These are phyloP conservation scores for Plumapathes pennacea DNA, from an alignment of 92 coral and sea anemone genomes.

Conservation along the genomic window DNA sequence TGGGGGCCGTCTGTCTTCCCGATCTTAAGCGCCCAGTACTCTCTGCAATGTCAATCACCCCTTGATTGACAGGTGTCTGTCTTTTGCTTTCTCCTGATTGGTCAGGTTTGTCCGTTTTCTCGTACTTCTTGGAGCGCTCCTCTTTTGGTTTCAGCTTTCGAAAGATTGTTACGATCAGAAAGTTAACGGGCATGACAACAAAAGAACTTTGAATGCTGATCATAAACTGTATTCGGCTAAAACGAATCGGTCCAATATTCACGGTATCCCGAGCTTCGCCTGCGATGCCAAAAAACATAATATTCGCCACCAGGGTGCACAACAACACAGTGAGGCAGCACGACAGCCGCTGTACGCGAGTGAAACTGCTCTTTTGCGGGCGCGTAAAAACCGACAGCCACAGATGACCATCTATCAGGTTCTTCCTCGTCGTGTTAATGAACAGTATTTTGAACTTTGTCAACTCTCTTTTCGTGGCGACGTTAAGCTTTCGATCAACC, in stretches of 20 bases:
- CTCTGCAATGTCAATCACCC: background rate
- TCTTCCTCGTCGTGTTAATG: constrained; percentile 70
- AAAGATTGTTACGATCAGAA: constrained; percentile 63
- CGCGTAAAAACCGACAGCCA: constrained; percentile 82
- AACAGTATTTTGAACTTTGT: constrained; percentile 71
- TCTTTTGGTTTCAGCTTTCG: constrained; percentile 68
- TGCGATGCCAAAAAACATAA: constrained; percentile 70
- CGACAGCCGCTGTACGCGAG: constrained; percentile 84
- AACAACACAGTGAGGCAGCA: constrained; percentile 77
- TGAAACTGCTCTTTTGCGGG: constrained; percentile 78
- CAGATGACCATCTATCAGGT: constrained; percentile 79
- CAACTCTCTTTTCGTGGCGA: constrained; percentile 66
- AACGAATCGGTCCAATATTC: constrained; percentile 68
- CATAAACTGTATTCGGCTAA: constrained; percentile 67
- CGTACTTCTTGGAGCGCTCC: too few relatives aligned
- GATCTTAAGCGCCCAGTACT: background rate
- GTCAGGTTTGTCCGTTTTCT: background rate
- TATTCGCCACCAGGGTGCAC: constrained; percentile 83
- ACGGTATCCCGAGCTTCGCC: constrained; percentile 27
- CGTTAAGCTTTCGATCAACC: constrained; percentile 61
- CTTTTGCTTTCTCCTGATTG: background rate
- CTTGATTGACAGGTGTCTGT: background rate
- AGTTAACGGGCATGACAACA: constrained; percentile 78
- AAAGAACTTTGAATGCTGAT: constrained; percentile 73
- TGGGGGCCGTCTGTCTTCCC: background rate